Conservation (phyloP, 2,888 invertebrate species). For the Aricia artaxerxes region DNA sequence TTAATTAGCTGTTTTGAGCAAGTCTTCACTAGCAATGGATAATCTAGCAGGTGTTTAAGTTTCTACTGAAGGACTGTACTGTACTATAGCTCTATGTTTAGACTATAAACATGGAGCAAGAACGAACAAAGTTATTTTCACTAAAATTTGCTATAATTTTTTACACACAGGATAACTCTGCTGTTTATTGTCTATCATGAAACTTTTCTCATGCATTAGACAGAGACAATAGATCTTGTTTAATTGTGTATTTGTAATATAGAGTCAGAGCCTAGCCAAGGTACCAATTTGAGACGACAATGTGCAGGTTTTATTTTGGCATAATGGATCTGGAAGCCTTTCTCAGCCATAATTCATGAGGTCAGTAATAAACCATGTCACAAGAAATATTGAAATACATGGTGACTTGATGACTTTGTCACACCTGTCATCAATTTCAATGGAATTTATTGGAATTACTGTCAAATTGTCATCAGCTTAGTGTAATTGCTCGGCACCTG, state of each 20-base stretch:
- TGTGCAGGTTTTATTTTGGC: not conserved
- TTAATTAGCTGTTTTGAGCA: slow-evolving; percentile 4
- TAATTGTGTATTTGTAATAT: too few species aligned
- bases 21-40: not conserved
- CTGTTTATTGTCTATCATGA: too few species aligned
- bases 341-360: not conserved
- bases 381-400: not conserved
- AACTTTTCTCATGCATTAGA: too few species aligned
- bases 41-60: not conserved
- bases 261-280: too few species aligned
- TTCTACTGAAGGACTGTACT: not conserved
- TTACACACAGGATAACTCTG: too few species aligned
- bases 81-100: too few species aligned
- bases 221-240: too few species aligned
- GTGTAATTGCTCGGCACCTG: slow-evolving; percentile 26
- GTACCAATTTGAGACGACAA: not conserved
- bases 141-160: too few species aligned
- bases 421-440: slow-evolving; percentile 27
- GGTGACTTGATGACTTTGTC: slow-evolving; percentile 5
- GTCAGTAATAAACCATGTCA: not conserved
- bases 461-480: slow-evolving; percentile 26
- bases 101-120: too few species aligned
- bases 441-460: slow-evolving; percentile 25
- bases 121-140: too few species aligned
- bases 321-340: not conserved